Conservation (phyloP, 2,113 vertebrate species). For the Gymnorhina tibicen region DNA sequence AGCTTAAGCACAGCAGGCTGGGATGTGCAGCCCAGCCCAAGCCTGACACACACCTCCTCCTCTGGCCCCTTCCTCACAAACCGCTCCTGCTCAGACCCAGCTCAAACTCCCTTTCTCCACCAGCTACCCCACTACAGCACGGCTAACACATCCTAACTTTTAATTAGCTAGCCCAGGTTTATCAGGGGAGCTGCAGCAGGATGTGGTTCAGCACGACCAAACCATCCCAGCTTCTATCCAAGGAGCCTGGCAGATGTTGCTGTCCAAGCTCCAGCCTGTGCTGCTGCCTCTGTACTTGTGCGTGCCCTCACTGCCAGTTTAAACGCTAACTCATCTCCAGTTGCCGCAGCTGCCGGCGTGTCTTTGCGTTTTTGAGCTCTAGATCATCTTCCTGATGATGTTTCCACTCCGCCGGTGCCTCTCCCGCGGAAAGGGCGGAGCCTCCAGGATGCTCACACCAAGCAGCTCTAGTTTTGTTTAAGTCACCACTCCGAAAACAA, state of each 20-base stretch:
- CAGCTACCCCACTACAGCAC: rapidly evolving
- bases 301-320: neutral
- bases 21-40: neutral
- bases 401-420: neutral
- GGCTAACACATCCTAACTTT: neutral
- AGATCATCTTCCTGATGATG: neutral
- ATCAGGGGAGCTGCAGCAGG: conserved; percentile 29
- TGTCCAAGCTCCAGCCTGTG: neutral
- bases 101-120: neutral
- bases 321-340: neutral
- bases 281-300: neutral
- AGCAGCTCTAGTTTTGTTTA: neutral
- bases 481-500: neutral
- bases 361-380: neutral
- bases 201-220: neutral
- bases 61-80: neutral
- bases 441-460: neutral
- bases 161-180: neutral
- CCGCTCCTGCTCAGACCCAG: neutral
- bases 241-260: neutral
- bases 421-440: neutral
- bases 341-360: neutral
- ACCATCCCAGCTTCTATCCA: neutral
- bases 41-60: neutral
- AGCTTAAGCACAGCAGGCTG: neutral